Percentiles rank a stretch among this genome's conserved stretches.
Conservation (phyloP, 2,797 vertebrate species). For the Podarcis siculus region DNA sequence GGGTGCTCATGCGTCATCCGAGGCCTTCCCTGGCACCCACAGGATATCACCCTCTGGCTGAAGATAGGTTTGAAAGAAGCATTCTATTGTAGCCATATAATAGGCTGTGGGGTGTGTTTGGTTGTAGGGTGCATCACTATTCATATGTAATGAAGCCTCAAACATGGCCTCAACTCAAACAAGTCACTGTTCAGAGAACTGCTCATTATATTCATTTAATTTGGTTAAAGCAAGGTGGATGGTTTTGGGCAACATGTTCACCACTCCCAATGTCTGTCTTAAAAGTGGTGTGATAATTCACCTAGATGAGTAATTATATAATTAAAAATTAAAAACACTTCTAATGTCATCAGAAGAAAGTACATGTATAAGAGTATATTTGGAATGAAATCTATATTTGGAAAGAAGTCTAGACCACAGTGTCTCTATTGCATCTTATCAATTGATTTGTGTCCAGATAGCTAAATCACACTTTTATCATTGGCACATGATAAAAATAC, state of each 20-base stretch:
- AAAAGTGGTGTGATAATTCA: neutral
- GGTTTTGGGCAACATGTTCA: neutral
- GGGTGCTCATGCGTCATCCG: too few relatives aligned
- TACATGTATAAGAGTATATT: constrained; percentile 2
- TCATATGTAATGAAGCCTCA: neutral
- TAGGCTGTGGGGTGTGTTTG: too few relatives aligned
- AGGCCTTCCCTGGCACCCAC: too few relatives aligned
- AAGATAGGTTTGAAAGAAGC: too few relatives aligned
- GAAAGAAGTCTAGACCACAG: neutral
- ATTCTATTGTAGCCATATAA: too few relatives aligned
- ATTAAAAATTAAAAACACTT: neutral
- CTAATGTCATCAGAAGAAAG: neutral
- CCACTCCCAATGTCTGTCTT: neutral
- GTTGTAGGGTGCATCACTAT: too few relatives aligned
- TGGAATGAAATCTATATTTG: constrained; percentile 8
- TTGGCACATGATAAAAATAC: constrained; percentile 24
- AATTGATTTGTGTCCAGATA: constrained; percentile 4
- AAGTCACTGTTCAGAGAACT: neutral
- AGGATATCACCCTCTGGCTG: too few relatives aligned
- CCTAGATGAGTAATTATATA: neutral
- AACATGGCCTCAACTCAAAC: neutral
- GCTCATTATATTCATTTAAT: neutral
- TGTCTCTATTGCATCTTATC: constrained; percentile 1
- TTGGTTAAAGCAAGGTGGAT: neutral
- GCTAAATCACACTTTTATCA: neutral